Evolutionary conservation across 2,113 vertebrate genomes (phyloP), one percentile per base, ranked within the genome.

Genomic region (Limnothrissa miodon): DNA sequence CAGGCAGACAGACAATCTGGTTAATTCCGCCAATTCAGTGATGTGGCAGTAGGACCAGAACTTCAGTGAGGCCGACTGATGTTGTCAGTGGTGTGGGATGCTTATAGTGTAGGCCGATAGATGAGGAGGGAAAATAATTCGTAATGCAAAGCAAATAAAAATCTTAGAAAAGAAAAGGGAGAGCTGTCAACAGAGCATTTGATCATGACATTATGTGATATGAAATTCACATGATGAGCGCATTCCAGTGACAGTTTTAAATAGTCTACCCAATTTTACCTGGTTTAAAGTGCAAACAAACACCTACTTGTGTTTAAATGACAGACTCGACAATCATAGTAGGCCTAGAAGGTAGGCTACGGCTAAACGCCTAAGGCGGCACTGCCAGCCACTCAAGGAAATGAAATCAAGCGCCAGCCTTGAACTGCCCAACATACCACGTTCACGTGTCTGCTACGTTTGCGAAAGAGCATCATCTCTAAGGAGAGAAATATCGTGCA

Each of bases 111-210:
- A 15, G 29, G 62, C 62, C 4, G 15, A 11, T 17, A 70, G n/a
- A 62, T 10, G 2, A 4, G 29, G 3, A 17, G 29, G 13, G 0
- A 66, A 33, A 10, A 7, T 33, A 2, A 70, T 10, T 70, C 29
- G 36, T 36, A 36, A 70, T 70, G 62, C 33, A 70, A 70, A 70
- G 62, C 62, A 70, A 70, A 15, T 70, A 70, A 70, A 33, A 70
- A 70, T 13, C 25, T 70, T 33, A 0, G 11, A 11, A 33, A 29
- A 70, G 8, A 36, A 70, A 36, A 17, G 25, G 29, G 62, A 70
- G 29, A 36, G 25, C 62, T 36, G 62, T 36, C 29, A 70, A 33
- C 29, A 17, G 62, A 15, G 62, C 62, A 29, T 36, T 70, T 36
- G 62, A 4, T 70, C 29, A 70, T 36, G 62, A 36, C 62, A 70